Conservation (phyloP, 30 jellyfish, hydroid and myxozoan species). For the Turritopsis rubra region DNA sequence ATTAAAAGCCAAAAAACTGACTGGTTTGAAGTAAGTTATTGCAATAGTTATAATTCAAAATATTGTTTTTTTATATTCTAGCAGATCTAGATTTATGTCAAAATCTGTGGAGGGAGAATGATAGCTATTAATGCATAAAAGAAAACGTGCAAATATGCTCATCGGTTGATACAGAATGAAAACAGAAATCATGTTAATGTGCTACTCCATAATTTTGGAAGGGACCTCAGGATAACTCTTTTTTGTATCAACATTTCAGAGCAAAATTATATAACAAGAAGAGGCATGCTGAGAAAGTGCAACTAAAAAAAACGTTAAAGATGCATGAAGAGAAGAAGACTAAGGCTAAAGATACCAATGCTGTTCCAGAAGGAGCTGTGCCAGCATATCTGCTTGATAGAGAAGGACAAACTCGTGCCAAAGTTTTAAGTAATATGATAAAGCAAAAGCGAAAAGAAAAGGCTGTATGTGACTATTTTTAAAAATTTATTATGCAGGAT, state of each 20-base stretch:
- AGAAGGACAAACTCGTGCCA: constrained; percentile 97
- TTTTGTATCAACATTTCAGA: constrained; percentile 28
- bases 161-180: too few relatives aligned
- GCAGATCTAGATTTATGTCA: too few relatives aligned
- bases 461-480: constrained; percentile 64
- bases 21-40: constrained; percentile 76
- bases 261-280: constrained; percentile 92
- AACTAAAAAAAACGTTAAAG: constrained; percentile 89
- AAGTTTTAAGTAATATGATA: constrained; percentile 90
- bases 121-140: too few relatives aligned
- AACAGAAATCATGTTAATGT: too few relatives aligned
- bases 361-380: constrained; percentile 95
- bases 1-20: constrained; percentile 69
- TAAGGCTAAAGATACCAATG: constrained; percentile 63
- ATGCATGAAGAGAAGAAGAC: constrained; percentile 97
- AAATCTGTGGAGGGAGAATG: too few relatives aligned
- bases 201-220: too few relatives aligned
- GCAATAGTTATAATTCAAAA: neutral
- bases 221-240: neutral
- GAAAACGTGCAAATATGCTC: too few relatives aligned
- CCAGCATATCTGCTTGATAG: constrained; percentile 98
- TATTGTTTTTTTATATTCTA: neutral
- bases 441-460: constrained; percentile 98
- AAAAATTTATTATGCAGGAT: neutral
- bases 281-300: constrained; percentile 97